Percentiles rank a stretch among this genome's conserved stretches.
Evolutionary conservation across 2,113 vertebrate genomes (phyloP).

Genomic region (Chunga burmeisteri): DNA sequence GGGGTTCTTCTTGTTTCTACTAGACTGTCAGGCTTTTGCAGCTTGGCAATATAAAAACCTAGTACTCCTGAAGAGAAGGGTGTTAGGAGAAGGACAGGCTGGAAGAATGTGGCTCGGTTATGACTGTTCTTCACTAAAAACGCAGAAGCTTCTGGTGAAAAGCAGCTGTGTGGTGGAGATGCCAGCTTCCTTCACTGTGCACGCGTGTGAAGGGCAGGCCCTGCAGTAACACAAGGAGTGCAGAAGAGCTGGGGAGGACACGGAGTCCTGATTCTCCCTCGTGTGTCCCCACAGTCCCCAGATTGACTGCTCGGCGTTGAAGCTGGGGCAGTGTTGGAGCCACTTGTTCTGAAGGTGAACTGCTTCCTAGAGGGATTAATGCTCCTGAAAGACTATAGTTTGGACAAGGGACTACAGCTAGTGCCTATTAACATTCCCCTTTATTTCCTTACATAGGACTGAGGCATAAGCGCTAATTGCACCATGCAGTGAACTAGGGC

Average conservation of each 20-base stretch:
- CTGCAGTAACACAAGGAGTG: no score
- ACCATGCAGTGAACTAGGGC: accelerated
- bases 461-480: background rate
- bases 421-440: background rate
- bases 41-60: background rate
- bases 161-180: background rate
- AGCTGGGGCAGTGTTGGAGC: background rate
- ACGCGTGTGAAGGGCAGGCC: accelerated
- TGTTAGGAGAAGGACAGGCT: background rate
- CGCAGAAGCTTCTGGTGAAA: background rate
- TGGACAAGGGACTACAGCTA: background rate
- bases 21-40: background rate
- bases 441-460: background rate
- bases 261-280: background rate
- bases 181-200: background rate
- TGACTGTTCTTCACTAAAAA: background rate
- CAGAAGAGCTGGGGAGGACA: background rate
- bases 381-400: background rate
- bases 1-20: background rate
- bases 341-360: background rate
- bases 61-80: background rate
- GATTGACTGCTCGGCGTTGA: background rate
- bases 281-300: background rate
- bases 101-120: accelerated
- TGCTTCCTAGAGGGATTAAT: background rate